These are phyloP conservation scores for Collichthys lucidus DNA, from an alignment of 2,113 vertebrate genomes.

Conservation along the genomic window DNA sequence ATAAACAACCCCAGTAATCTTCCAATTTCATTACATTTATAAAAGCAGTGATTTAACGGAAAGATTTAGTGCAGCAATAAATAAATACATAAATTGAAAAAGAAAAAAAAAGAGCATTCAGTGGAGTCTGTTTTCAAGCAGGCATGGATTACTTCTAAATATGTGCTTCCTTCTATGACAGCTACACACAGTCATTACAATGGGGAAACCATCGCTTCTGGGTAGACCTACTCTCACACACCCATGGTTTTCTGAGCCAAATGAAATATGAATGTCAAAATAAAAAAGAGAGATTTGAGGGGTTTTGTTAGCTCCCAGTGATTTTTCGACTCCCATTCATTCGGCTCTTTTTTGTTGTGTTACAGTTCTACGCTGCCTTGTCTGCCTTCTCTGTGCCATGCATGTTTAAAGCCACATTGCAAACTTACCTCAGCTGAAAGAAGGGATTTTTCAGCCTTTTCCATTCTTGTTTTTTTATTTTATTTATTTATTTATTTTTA, in stretches of 20 bases:
- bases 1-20: slow-evolving; percentile 54
- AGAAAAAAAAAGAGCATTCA: slow-evolving; percentile 51
- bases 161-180: slow-evolving; percentile 39
- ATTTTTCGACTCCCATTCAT: slow-evolving; percentile 35
- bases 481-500: no score
- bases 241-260: slow-evolving; percentile 23
- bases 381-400: slow-evolving; percentile 32
- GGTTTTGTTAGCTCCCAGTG: slow-evolving; percentile 32
- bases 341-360: slow-evolving; percentile 24
- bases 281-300: slow-evolving; percentile 20
- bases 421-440: slow-evolving; percentile 26
- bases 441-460: slow-evolving; percentile 8
- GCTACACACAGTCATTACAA: slow-evolving; percentile 59
- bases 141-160: slow-evolving; percentile 48
- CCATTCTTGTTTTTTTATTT: not conserved
- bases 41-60: slow-evolving; percentile 46
- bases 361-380: slow-evolving; percentile 12
- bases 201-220: slow-evolving; percentile 29
- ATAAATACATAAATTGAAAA: no score
- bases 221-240: slow-evolving; percentile 40
- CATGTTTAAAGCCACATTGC: slow-evolving; percentile 43
- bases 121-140: slow-evolving; percentile 59
- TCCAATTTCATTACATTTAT: slow-evolving; percentile 53
- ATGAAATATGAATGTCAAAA: slow-evolving; percentile 39
- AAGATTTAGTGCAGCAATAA: slow-evolving; percentile 26